Base-by-base conservation (phyloP, 2,888 invertebrate genomes). In the Glaucopsyche alexis region DNA sequence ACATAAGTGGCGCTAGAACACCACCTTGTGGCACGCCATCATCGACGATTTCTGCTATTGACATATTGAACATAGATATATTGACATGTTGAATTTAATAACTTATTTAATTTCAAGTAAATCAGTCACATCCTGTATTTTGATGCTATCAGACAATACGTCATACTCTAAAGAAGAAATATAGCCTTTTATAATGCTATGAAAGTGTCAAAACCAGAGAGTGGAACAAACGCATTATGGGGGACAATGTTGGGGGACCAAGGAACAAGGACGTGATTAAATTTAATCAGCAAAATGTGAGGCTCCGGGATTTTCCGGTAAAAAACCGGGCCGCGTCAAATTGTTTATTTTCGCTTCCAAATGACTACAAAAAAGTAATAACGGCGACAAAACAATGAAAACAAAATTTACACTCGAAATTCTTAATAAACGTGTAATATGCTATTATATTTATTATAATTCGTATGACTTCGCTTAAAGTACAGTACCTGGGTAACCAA, bases 201-300 rank as follows among this genome's bases (percentile, higher is more conserved):
- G 80, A 81, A 81, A 81, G 81, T 82, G 83, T 82, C 83, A 81
- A 83, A 83, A 81, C 80, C 83, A 81, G 81, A 80, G 81, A 79
- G 81, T 79, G 81, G 81, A 80, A 82, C 80, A 81, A 77, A 77
- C 74, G 79, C 80, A 80, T 82, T 83, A 80, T 79, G 79, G 80
- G 78, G 76, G 78, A 76, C 76, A 78, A 76, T 75, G 78, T 77
- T 79, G 29, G 52, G 78, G 78, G 79, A 79, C 78, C 42, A 16
- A 29, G 69, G 80, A 77, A 78, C 60, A 77, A 79, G 79, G 80
- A 80, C 79, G 80, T 81, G 80, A 83, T 85, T 85, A 85, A 85
- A 86, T 87, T 85, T 85, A 86, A 87, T 87, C 84, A 77, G 74
- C 71, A 65, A 71, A 73, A 75, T 73, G 76, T 76, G 74, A 71